These are phyloP conservation scores for Triops longicaudatus DNA, from an alignment of 1,140 invertebrate species.

Conservation along the genomic window DNA sequence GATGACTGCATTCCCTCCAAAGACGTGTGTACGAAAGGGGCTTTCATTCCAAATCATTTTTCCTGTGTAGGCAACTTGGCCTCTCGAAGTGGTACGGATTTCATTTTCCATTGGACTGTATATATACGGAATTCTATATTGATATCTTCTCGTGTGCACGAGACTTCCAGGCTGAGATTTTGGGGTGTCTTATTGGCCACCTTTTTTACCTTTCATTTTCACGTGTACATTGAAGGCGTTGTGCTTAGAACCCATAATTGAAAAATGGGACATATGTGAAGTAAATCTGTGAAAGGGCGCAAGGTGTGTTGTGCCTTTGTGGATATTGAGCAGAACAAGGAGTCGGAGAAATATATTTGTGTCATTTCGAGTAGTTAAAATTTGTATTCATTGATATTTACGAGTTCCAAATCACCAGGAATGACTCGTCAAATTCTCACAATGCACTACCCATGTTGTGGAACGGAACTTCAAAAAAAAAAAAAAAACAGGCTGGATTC, in stretches of 20 bases:
- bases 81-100: neutral
- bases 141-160: neutral
- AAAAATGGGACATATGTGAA: no score
- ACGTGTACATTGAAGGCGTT: no score
- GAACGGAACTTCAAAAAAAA: neutral
- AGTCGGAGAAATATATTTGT: neutral
- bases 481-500: no score
- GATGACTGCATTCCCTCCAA: slow-evolving; percentile 9
- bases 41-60: neutral
- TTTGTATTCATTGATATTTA: neutral
- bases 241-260: no score
- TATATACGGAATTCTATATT: neutral
- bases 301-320: no score
- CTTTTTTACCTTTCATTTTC: neutral
- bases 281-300: no score
- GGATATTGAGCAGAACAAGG: neutral
- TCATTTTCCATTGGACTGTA: neutral
- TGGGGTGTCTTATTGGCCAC: neutral
- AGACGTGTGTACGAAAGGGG: neutral
- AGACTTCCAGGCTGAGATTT: no score
- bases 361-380: neutral
- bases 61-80: neutral
- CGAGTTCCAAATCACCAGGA: neutral
- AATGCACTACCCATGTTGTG: neutral
- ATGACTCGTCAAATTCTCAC: neutral